Base-by-base conservation (phyloP, 2,888 invertebrate species). In the Tachystola acroxantha region DNA sequence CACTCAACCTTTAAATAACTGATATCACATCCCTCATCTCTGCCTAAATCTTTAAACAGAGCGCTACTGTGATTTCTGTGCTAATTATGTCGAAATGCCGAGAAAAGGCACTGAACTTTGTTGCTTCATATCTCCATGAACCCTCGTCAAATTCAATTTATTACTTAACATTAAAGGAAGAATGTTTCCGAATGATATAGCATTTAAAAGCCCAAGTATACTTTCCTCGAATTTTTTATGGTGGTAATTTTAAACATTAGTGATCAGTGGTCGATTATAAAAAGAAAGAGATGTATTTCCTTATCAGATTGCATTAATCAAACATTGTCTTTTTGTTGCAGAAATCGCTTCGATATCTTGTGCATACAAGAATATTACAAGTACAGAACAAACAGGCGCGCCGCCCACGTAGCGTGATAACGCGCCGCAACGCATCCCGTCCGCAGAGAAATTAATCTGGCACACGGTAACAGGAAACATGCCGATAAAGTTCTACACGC, bases 311-410 rank as follows among this genome's bases (percentile, higher is more conserved):
- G 46, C 45, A 56, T 48, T 57, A 35, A 57, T 62, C 46, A 60
- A 56, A 57, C 44, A 48, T 50, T 50, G 55, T 65, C 50, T 60
- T 60, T 66, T 82, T 82, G 80, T 86, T 86, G 65, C 82, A 85
- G 85, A 82, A 71, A 77, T 78, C 69, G 67, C 75, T 79, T 66
- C 61, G 52, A 75, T 79, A 80, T 77, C 84, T 82, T 78, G 76
- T 73, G 61, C 61, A 73, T 55, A 76, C 78, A 84, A 82, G 80
- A 76, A 71, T 71, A 76, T 77, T 76, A 69, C 64, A 77, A 78
- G 80, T 72, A 67, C 60, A 66, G 60, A 71, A 65, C 72, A 74
- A 78, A 76, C 72, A 73, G 56, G 55, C 60, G 45, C 63, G 55
- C 78, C 81, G 68, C 78, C 80, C 78, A 81, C 80, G 70, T 63